A percentile compares a stretch with the other conserved stretches of the same genome.
These are phyloP conservation scores for Nymphalis io DNA, from an alignment of 1,140 invertebrate species.

Conservation along the genomic window DNA sequence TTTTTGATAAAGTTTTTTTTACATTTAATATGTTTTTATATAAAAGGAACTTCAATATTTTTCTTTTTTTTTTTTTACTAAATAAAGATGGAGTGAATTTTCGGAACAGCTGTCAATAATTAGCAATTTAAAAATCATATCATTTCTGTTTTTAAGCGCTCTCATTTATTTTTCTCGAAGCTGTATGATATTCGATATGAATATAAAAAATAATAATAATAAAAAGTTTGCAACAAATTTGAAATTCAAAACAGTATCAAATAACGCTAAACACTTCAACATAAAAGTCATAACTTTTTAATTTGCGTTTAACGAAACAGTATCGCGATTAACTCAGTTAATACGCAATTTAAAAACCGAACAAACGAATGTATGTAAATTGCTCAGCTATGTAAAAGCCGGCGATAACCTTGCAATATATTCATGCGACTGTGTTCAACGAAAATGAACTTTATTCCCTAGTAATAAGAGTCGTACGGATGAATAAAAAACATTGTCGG, in stretches of 20 bases:
- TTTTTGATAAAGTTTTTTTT: too few species aligned
- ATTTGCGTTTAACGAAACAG: constrained; percentile 56
- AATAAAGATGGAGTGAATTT: too few species aligned
- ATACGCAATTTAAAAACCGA: constrained; percentile 79
- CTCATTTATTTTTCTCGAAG: too few species aligned
- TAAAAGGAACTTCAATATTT: too few species aligned
- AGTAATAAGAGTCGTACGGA: constrained; percentile 31
- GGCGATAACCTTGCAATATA: constrained; percentile 62
- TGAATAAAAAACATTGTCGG: constrained; percentile 43
- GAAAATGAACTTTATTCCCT: constrained; percentile 42
- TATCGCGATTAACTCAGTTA: constrained; percentile 72
- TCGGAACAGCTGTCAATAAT: too few species aligned
- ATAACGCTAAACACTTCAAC: constrained; percentile 9
- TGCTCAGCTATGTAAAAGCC: constrained; percentile 75
- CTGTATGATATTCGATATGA: background rate
- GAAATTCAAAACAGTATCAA: constrained; percentile 4
- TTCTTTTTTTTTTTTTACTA: too few species aligned
- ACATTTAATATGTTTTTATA: too few species aligned
- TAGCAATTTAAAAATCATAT: too few species aligned
- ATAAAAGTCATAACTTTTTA: constrained; percentile 42
- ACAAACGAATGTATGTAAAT: constrained; percentile 80
- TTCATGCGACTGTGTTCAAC: background rate
- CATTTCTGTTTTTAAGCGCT: too few species aligned
- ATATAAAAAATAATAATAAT: background rate
- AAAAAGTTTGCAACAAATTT: background rate